These are phyloP conservation scores for Sebastes miniatus DNA, from an alignment of 2,797 vertebrate genomes.

Conservation along the genomic window DNA sequence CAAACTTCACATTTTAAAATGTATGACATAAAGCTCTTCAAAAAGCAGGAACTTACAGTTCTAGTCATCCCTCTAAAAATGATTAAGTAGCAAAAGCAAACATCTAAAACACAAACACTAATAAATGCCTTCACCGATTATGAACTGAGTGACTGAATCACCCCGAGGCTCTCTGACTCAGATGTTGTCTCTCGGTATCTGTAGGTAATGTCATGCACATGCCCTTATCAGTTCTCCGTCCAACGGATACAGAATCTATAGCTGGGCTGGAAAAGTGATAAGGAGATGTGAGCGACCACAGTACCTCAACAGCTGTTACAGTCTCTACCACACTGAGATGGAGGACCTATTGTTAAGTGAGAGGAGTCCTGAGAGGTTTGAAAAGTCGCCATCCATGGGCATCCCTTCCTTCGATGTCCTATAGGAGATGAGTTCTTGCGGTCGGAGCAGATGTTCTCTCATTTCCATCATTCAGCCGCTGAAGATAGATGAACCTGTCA, in stretches of 20 bases:
- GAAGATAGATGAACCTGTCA: slow-evolving; percentile 6
- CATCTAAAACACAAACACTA: neutral
- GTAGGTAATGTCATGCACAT: slow-evolving; percentile 83
- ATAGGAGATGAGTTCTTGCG: neutral
- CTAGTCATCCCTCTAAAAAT: neutral
- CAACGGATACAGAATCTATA: slow-evolving; percentile 90
- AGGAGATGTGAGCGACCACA: slow-evolving; percentile 89
- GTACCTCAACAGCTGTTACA: slow-evolving; percentile 37
- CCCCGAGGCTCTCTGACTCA: slow-evolving; percentile 32
- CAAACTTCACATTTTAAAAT: neutral
- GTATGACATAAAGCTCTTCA: neutral
- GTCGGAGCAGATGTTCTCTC: slow-evolving; percentile 7
- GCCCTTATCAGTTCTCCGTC: slow-evolving; percentile 99
- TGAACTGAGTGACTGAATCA: slow-evolving; percentile 6
- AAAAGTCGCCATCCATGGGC: slow-evolving; percentile 2
- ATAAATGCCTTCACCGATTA: neutral
- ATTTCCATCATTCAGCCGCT: slow-evolving; percentile 17
- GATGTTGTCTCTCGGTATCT: slow-evolving; percentile 46
- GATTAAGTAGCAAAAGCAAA: neutral
- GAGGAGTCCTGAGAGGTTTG: slow-evolving; percentile 7
- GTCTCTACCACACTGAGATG: slow-evolving; percentile 2
- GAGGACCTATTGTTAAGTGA: slow-evolving; percentile 5
- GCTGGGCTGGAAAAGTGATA: slow-evolving; percentile 99
- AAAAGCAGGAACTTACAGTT: slow-evolving; percentile 1
- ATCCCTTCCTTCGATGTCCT: slow-evolving; percentile 13